phyloP scores from a whole-genome alignment of 2,113 vertebrate genomes.

The Sturnus vulgaris region DNA sequence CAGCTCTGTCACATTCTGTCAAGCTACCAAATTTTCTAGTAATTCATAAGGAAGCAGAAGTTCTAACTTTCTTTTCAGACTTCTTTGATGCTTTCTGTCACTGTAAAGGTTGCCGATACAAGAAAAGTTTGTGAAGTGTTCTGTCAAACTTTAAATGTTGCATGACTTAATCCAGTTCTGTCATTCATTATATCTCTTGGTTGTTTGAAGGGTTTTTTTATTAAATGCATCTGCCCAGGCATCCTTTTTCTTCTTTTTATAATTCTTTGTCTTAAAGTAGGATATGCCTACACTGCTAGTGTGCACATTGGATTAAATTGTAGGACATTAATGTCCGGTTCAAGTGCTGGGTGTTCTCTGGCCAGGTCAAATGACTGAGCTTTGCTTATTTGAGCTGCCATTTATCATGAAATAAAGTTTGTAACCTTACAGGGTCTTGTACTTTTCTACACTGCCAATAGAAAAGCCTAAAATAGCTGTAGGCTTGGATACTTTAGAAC shows the following conservation, averaged over 20 bases:
- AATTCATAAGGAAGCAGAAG: not conserved
- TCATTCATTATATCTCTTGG: not conserved
- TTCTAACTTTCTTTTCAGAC: not conserved
- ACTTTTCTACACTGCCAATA: not conserved
- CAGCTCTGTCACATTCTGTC: not conserved
- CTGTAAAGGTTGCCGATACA: not conserved
- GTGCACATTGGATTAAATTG: not conserved
- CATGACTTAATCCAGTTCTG: not conserved
- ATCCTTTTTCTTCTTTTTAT: not conserved
- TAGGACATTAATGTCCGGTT: not conserved
- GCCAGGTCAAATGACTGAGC: not conserved
- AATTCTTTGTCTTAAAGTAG: not conserved
- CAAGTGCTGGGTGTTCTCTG: not conserved
- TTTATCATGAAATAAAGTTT: not conserved
- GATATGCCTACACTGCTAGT: not conserved
- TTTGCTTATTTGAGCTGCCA: not conserved
- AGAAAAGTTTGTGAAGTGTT: not conserved
- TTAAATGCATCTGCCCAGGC: not conserved
- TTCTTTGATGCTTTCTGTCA: not conserved
- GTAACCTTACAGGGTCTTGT: not conserved
- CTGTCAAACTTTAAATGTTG: not conserved
- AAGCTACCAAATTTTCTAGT: not conserved
- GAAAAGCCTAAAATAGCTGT: not conserved
- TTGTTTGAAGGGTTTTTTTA: not conserved
- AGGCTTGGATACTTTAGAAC: not conserved